Conservation (phyloP, 2,888 invertebrate genomes). For the Dioctria linearis region DNA sequence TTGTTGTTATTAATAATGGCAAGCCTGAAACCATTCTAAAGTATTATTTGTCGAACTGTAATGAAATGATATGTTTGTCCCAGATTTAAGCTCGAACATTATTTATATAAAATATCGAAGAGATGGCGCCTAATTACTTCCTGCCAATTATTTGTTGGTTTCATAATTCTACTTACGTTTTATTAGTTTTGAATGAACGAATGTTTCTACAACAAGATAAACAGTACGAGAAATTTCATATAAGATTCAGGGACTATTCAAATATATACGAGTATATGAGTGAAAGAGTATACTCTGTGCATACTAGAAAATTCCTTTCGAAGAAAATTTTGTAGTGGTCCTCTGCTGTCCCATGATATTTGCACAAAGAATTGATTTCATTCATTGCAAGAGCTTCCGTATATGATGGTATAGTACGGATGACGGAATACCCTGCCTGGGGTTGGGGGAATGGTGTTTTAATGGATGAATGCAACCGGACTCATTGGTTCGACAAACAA, state of each 20-base stretch:
- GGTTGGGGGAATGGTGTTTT: conserved; percentile 1
- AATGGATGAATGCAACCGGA: conserved; percentile 25
- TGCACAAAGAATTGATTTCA: conserved; percentile 38
- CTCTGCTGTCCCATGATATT: conserved; percentile 3
- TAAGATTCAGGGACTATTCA: neutral
- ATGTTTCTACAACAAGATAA: too few species aligned
- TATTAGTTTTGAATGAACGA: too few species aligned
- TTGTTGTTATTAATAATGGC: too few species aligned
- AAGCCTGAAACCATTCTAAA: too few species aligned
- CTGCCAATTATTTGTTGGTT: too few species aligned
- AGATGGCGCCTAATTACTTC: too few species aligned
- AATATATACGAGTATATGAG: neutral
- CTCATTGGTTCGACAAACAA: conserved; percentile 42
- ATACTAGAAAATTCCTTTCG: neutral
- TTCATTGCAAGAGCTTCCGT: conserved; percentile 2
- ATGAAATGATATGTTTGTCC: too few species aligned
- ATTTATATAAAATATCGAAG: too few species aligned
- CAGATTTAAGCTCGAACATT: too few species aligned
- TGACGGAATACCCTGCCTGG: neutral
- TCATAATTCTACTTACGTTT: too few species aligned
- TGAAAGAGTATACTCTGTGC: neutral
- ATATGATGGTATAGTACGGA: neutral
- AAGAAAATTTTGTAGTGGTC: conserved; percentile 2
- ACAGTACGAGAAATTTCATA: neutral
- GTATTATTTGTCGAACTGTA: too few species aligned